These are phyloP conservation scores for Lordiphosa clarofinis DNA, from an alignment of 1,140 invertebrate species.

Conservation along the genomic window DNA sequence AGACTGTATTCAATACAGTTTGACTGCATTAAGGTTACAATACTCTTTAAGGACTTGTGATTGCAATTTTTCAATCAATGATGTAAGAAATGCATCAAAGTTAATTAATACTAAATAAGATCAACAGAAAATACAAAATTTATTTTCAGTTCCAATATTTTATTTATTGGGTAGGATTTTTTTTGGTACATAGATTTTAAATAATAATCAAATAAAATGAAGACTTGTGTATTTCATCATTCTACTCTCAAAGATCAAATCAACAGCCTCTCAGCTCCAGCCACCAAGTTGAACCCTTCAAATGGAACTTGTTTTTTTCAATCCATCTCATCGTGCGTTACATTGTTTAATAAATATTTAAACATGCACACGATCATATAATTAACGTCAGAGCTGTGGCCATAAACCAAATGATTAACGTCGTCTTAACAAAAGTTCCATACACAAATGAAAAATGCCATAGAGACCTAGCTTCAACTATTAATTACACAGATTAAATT, in stretches of 20 bases:
- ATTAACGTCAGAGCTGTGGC: conserved; percentile 49
- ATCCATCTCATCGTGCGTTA: conserved; percentile 13
- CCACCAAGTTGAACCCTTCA: conserved; percentile 5
- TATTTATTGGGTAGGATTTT: too few relatives aligned
- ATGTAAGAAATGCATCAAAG: too few relatives aligned
- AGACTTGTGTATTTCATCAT: too few relatives aligned
- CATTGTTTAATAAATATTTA: conserved; percentile 62
- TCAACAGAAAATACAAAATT: too few relatives aligned
- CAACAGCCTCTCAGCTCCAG: neutral
- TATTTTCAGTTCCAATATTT: neutral
- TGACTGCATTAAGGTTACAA: too few relatives aligned
- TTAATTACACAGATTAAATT: conserved; percentile 42
- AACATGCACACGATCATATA: conserved; percentile 51
- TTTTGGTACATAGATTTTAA: too few relatives aligned
- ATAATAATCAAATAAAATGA: too few relatives aligned
- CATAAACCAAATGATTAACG: conserved; percentile 63
- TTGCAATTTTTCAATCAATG: too few relatives aligned
- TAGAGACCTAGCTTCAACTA: conserved; percentile 8
- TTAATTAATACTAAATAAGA: too few relatives aligned
- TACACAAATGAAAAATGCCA: conserved; percentile 32
- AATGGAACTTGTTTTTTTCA: conserved; percentile 44
- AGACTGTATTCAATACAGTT: too few relatives aligned
- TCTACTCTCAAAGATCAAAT: conserved; percentile 31
- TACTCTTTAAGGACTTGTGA: too few relatives aligned
- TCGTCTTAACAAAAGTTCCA: conserved; percentile 49